Conservation (phyloP, 30 jellyfish, hydroid and myxozoan genomes). For the Aurelia coerulea region DNA sequence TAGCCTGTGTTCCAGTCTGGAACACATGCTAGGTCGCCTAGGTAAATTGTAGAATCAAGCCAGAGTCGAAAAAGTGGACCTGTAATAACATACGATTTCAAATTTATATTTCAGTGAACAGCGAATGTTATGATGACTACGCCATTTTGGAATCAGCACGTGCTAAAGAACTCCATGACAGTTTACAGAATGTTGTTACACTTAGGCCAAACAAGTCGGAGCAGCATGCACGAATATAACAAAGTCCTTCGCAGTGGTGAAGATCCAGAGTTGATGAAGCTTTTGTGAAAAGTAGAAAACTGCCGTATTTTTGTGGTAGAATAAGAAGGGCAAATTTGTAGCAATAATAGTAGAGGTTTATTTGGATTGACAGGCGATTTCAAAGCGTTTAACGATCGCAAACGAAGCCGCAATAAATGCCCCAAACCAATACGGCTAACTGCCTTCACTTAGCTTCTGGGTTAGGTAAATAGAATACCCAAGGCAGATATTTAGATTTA, state of each 20-base stretch:
- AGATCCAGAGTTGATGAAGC: not conserved
- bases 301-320: not conserved
- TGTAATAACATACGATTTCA: too few species aligned
- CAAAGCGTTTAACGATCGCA: too few species aligned
- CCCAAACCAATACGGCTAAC: too few species aligned
- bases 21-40: too few species aligned
- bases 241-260: not conserved
- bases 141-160: constrained; percentile 80
- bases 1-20: too few species aligned
- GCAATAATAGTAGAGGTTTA: not conserved
- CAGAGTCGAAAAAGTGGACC: too few species aligned
- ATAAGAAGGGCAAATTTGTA: not conserved
- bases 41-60: too few species aligned
- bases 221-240: constrained; percentile 39
- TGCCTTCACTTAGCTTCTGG: too few species aligned
- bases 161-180: constrained; percentile 67
- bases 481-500: too few species aligned
- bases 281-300: not conserved
- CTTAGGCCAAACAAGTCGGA: constrained; percentile 53
- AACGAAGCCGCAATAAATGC: too few species aligned
- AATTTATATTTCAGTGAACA: constrained; percentile 18
- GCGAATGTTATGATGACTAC: constrained; percentile 64
- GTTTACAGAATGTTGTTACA: constrained; percentile 43
- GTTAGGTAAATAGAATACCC: too few species aligned
- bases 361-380: not conserved